Evolutionary conservation across 2,797 vertebrate species (phyloP).

Genomic region (Heterohyrax brucei): DNA sequence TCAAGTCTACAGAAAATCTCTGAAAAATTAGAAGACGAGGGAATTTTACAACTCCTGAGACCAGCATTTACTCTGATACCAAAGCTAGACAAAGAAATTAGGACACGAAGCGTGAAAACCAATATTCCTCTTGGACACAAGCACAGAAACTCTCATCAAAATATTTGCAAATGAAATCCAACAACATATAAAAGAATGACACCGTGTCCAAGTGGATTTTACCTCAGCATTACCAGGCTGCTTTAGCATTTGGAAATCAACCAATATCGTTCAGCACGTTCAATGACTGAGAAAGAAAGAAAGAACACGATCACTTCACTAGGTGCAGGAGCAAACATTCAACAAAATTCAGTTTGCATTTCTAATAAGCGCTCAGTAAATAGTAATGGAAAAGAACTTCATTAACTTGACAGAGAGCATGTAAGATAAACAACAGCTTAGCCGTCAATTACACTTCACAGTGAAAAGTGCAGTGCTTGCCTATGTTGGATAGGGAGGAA

Average conservation of each 20-base stretch:
- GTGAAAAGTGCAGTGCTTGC: no score
- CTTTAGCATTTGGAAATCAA: constrained; percentile 13
- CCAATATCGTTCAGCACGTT: neutral
- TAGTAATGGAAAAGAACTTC: neutral
- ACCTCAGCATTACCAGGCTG: neutral
- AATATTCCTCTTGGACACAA: neutral
- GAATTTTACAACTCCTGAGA: neutral
- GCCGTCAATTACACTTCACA: neutral
- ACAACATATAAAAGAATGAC: neutral
- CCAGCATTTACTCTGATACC: neutral
- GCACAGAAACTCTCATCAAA: neutral
- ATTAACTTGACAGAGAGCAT: neutral
- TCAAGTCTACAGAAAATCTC: neutral
- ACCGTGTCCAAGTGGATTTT: neutral
- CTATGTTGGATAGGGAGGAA: neutral
- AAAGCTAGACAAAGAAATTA: neutral
- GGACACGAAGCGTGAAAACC: neutral
- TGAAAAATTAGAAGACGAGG: neutral
- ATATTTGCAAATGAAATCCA: neutral
- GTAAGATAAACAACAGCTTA: neutral
- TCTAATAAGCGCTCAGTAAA: constrained; percentile 1
- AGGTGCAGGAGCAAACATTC: neutral
- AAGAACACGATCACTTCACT: neutral
- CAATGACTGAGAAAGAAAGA: neutral
- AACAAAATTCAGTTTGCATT: neutral